Percentiles rank a stretch among this genome's conserved stretches.
phyloP scores from a whole-genome alignment of 2,888 invertebrate genomes.

The Diaphora mendica region DNA sequence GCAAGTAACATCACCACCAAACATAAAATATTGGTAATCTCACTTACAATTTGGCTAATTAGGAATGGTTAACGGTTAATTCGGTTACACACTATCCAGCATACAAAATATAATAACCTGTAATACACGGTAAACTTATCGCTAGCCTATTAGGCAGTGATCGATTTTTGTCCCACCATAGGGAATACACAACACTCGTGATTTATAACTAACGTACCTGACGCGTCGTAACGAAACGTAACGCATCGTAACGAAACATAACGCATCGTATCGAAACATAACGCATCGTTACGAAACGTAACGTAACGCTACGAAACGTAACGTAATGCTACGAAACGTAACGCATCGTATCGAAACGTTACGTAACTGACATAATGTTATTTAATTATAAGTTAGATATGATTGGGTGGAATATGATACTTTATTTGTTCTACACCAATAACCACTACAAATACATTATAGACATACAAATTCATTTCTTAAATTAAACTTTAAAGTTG shows the following conservation, averaged over 20 bases:
- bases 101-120: conserved; percentile 13
- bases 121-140: conserved; percentile 29
- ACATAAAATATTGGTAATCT: conserved; percentile 44
- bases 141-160: conserved; percentile 49
- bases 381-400: conserved; percentile 27
- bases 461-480: conserved; percentile 6
- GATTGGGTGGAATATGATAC: conserved; percentile 47
- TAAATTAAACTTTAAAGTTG: neutral
- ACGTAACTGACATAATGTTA: neutral
- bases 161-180: conserved; percentile 28
- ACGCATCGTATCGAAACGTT: neutral
- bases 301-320: neutral
- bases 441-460: conserved; percentile 1
- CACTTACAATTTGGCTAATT: conserved; percentile 71
- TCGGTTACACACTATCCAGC: conserved; percentile 33
- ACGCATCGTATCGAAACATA: neutral
- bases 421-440: conserved; percentile 31
- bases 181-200: conserved; percentile 34
- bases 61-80: conserved; percentile 56
- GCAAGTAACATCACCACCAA: conserved; percentile 37
- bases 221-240: neutral
- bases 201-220: conserved; percentile 19
- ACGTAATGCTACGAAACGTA: neutral
- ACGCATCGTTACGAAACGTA: neutral
- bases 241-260: neutral